Base-by-base conservation (phyloP, 1,140 invertebrate species). In the Neoseiulus cucumeris region DNA sequence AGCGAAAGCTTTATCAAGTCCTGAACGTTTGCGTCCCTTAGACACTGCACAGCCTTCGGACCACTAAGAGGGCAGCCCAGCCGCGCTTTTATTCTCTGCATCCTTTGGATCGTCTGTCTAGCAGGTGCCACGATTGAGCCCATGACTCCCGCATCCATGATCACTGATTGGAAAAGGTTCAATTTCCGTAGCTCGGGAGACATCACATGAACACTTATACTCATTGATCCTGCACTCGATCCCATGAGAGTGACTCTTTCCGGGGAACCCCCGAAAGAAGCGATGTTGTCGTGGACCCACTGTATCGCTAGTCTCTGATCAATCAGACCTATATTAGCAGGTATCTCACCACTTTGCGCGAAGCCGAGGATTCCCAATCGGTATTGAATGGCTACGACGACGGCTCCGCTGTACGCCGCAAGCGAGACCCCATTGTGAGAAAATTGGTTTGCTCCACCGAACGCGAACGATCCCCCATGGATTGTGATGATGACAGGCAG, bases 171-270 rank as follows among this genome's bases (percentile, higher is more conserved):
- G 44, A 70, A 70, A 9, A 70, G 20, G 25, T 65, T 30, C 22
- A 12, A 17, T 1, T 33, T 9, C 20, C 22, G 9, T n/a, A 59
- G 30, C 7, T 44, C 20, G 18, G 71, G 74, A 9, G 75, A 75
- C 64, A 77, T 68, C 18, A 77, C 45, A 66, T 77, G 74, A 2
- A 73, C 69, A 14, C 71, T 69, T 0, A 72, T 69, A 2, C 71
- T 70, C 14, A 74, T 74, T 22, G 73, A 72, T 45, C 74, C 74
- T 18, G 74, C 75, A 64, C 73, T 75, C 67, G 76, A 74, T 9
- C 79, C 80, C 68, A 81, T 78, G 7, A 82, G 66, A 9, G 80
- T 81, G 1, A 81, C 70, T 22, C 65, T 66, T 30, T 67, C 44
- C 1, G 66, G 55, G 65, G 75, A 69, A 5, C 74, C 74, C 2